Evolutionary conservation across 2,113 vertebrate species (phyloP).

Genomic region (Chauna torquata): DNA sequence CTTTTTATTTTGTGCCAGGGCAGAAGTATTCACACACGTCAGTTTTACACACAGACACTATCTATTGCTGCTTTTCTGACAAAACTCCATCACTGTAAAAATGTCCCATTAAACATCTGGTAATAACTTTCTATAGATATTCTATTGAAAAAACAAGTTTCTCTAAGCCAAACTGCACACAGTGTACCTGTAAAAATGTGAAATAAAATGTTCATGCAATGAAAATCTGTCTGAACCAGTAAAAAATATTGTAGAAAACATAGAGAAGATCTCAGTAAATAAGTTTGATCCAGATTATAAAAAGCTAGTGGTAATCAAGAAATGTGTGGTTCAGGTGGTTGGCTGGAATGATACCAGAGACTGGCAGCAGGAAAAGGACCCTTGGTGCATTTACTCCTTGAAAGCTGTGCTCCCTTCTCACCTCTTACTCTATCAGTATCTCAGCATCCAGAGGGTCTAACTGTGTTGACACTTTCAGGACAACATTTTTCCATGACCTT

Average conservation of each 20-base stretch:
- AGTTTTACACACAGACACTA: slow-evolving; percentile 2
- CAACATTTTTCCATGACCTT: background rate
- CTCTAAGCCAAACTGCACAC: background rate
- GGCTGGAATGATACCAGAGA: background rate
- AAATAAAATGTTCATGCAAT: slow-evolving; percentile 19
- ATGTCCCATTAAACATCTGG: slow-evolving; percentile 40
- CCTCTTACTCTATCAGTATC: background rate
- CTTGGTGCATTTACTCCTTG: background rate
- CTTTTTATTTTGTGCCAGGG: slow-evolving; percentile 2
- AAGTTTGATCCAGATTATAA: background rate
- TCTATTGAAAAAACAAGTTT: slow-evolving; percentile 2
- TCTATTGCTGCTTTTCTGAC: slow-evolving; percentile 26
- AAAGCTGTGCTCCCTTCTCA: background rate
- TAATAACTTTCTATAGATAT: background rate
- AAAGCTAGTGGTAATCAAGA: background rate
- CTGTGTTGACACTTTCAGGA: background rate
- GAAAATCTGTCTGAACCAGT: background rate
- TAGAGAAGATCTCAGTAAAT: background rate
- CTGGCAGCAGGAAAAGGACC: background rate
- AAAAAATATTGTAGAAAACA: background rate
- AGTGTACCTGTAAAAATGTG: slow-evolving; percentile 1
- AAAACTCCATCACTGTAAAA: slow-evolving; percentile 8
- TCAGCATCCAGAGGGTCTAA: background rate
- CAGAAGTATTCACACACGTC: background rate
- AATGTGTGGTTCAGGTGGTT: background rate